Percentiles rank a stretch among this genome's conserved stretches.
Evolutionary conservation across 2,113 vertebrate species (phyloP).

Genomic region (Raphicerus campestris): DNA sequence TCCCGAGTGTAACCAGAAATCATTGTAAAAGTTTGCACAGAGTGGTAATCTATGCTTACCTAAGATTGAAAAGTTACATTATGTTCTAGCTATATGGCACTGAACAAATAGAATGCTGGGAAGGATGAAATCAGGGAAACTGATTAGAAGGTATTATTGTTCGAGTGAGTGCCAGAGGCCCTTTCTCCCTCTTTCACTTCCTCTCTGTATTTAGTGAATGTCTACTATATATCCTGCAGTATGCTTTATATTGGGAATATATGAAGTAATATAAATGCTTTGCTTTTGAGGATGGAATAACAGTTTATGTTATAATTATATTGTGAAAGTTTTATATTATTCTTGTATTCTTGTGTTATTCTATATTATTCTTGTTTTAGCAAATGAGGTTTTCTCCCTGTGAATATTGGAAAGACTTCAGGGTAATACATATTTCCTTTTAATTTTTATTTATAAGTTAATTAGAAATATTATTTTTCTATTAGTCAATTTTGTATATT

Average conservation of each 20-base stretch:
- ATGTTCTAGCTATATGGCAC: not conserved
- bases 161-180: not conserved
- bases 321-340: not conserved
- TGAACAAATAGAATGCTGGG: not conserved
- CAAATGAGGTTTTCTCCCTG: not conserved
- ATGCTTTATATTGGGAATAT: not conserved
- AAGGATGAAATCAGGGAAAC: not conserved
- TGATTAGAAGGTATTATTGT: not conserved
- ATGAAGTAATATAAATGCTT: not conserved
- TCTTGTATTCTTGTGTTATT: too few relatives aligned
- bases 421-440: not conserved
- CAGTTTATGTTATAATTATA: not conserved
- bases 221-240: not conserved
- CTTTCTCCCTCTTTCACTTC: not conserved
- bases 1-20: not conserved
- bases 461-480: not conserved
- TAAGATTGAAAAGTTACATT: not conserved
- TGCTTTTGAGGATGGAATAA: not conserved
- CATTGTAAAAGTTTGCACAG: not conserved
- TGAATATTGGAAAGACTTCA: not conserved
- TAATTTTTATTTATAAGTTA: slow-evolving; percentile 11
- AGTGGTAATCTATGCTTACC: not conserved
- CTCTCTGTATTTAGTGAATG: not conserved
- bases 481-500: not conserved
- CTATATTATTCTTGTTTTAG: not conserved